Evolutionary conservation across 2,888 invertebrate genomes (phyloP).

Genomic region (Bembecia ichneumoniformis): DNA sequence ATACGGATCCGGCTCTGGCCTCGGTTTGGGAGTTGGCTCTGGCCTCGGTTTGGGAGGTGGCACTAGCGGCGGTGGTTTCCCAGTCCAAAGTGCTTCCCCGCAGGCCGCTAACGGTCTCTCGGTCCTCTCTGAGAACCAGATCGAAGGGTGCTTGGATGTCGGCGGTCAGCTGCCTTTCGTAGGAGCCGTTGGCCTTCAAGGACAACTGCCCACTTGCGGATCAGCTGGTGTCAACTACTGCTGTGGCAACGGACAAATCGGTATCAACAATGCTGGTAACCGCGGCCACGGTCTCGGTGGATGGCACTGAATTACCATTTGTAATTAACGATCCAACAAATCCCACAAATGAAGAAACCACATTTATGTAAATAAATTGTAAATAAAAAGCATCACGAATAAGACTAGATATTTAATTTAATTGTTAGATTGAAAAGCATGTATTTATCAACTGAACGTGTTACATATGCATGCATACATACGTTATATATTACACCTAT

Average conservation of each 20-base stretch:
- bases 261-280: neutral
- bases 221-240: conserved; percentile 22
- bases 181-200: conserved; percentile 28
- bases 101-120: conserved; percentile 27
- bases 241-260: conserved; percentile 22
- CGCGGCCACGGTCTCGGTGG: neutral
- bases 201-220: conserved; percentile 23
- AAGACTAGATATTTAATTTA: too few species aligned
- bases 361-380: neutral
- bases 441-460: too few species aligned
- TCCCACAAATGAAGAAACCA: neutral
- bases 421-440: too few species aligned
- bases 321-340: neutral
- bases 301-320: neutral
- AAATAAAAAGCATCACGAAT: too few species aligned
- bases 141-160: conserved; percentile 26
- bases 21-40: too few species aligned
- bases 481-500: too few species aligned
- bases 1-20: neutral
- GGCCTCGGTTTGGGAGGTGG: neutral
- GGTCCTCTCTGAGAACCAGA: conserved; percentile 25
- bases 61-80: neutral
- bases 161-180: conserved; percentile 35
- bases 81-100: conserved; percentile 20
- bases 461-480: too few species aligned